These are phyloP conservation scores for Archivesica marissinica DNA, from an alignment of 1,140 invertebrate species.

Conservation along the genomic window DNA sequence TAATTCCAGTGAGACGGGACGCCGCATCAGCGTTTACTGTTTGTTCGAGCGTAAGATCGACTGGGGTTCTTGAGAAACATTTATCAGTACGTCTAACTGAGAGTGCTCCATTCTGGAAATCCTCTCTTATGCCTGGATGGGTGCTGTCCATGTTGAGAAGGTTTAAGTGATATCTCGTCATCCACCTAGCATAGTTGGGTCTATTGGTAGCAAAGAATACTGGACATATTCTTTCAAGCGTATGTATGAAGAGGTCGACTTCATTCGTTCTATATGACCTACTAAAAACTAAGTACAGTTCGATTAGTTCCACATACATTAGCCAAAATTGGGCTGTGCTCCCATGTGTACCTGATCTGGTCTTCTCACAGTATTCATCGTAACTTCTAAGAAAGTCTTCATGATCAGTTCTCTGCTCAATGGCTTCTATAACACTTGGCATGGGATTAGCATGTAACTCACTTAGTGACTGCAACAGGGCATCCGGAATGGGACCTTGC, in stretches of 20 bases:
- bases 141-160: conserved; percentile 43
- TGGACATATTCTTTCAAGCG: conserved; percentile 11
- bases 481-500: not conserved
- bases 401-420: not conserved
- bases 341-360: conserved; percentile 45
- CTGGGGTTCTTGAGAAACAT: conserved; percentile 46
- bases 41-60: conserved; percentile 68
- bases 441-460: not conserved
- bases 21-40: conserved; percentile 67
- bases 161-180: conserved; percentile 43
- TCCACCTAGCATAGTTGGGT: conserved; percentile 59
- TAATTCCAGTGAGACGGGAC: conserved; percentile 62
- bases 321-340: conserved; percentile 64
- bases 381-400: not conserved
- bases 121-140: conserved; percentile 44
- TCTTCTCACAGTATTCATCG: not conserved
- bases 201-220: conserved; percentile 61
- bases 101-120: conserved; percentile 53
- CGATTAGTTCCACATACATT: conserved; percentile 51
- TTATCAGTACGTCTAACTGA: conserved; percentile 58
- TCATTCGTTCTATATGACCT: conserved; percentile 52
- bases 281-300: conserved; percentile 21
- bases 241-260: conserved; percentile 32
- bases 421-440: not conserved
- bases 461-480: not conserved